Base-by-base conservation (phyloP, 2,113 vertebrate genomes). In the Chaenogobius annularis region DNA sequence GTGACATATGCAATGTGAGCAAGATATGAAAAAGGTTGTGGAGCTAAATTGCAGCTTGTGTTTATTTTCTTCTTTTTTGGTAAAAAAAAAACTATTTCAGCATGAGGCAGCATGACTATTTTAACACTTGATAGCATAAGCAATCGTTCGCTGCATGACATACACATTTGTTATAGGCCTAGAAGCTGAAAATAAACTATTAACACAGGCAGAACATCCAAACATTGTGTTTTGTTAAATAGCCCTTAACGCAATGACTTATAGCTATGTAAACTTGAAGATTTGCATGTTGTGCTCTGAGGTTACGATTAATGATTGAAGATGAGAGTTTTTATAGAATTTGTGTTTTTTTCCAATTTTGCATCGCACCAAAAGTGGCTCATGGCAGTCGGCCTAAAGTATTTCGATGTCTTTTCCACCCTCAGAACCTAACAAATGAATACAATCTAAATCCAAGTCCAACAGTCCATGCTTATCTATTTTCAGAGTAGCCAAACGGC, bases 401-500 rank as follows among this genome's bases (percentile, higher is more conserved):
- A 31, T 31, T 31, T 31, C 4, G 26, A 31, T 1, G 26, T 31
- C 26, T 31, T 31, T 31, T 31, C 26, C 26, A 31, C 26, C 26
- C 26, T 31, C 26, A 1, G 4, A 31, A 31, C 26, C 26, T 31
- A 12, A 59, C 5, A 31, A 26, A 59, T 26, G 12, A 59, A 31
- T 31, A 12, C 56, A 15, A 11, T 5, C 26, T 14, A 59, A 26
- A 56, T 22, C 5, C 37, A 54, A n/a, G 20, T 56, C 22, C 54
- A 65, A 37, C 5, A 52, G 58, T 61, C 58, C 35, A 35, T 31
- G 59, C 6, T 62, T 8, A 62, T 62, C 58, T 62, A 37, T 46
- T 74, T 43, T 50, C 70, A 65, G 55, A 52, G 15, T 19, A 52
- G 54, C 54, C 20, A 56, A 23, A 12, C 35, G 70, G 71, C 59